Percentiles rank a stretch among this genome's conserved stretches.
phyloP scores from a whole-genome alignment of 2,113 vertebrate species.

The Burhinus oedicnemus region DNA sequence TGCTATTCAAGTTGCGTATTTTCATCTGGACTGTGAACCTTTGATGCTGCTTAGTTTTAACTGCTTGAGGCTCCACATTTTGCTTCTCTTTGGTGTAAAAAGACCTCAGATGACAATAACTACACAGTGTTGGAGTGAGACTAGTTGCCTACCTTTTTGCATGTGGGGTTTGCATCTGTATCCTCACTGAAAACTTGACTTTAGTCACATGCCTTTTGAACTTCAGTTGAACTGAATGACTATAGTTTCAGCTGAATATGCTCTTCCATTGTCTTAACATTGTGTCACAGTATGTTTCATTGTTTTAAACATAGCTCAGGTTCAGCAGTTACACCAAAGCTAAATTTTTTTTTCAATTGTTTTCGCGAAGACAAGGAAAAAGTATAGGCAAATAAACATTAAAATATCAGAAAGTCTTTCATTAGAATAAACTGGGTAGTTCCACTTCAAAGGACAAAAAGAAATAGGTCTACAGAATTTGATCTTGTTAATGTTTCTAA shows the following conservation, averaged over 20 bases:
- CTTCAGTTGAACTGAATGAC: too few relatives aligned
- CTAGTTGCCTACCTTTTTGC: not conserved
- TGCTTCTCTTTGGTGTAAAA: not conserved
- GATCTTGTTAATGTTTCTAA: slow-evolving; percentile 44
- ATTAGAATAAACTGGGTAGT: not conserved
- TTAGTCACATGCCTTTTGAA: too few relatives aligned
- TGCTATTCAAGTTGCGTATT: not conserved
- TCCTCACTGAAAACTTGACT: not conserved
- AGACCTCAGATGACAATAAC: not conserved
- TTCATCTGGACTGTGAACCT: not conserved
- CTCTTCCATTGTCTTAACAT: not conserved
- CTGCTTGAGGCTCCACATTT: not conserved
- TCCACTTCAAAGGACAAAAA: slow-evolving; percentile 47
- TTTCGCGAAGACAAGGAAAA: not conserved
- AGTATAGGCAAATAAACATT: not conserved
- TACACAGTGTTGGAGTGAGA: not conserved
- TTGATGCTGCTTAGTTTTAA: not conserved
- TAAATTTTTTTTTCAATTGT: not conserved
- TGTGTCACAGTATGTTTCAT: not conserved
- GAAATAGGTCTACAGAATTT: slow-evolving; percentile 52
- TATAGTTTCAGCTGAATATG: not conserved
- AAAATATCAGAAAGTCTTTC: not conserved
- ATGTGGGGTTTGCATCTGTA: not conserved
- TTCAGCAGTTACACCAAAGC: not conserved
- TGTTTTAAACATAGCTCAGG: not conserved